Base-by-base conservation (phyloP, 2,113 vertebrate genomes). In the Pelobates fuscus region DNA sequence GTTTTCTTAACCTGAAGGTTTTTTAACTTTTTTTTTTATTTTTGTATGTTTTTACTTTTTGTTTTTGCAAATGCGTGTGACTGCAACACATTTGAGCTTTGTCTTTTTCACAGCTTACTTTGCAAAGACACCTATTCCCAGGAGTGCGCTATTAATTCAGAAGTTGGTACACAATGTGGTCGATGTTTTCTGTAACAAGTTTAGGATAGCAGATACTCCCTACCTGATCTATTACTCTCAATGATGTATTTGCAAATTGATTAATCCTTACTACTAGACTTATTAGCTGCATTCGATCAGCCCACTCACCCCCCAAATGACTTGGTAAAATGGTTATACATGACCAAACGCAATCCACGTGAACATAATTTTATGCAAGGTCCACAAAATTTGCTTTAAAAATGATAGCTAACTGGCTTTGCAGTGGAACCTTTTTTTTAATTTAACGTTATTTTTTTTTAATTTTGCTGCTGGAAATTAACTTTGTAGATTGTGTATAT, bases 221-320 rank as follows among this genome's bases (percentile, higher is more conserved):
- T 94, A 97, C 93, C 94, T 95, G 94, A 91, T 91, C 93, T 92
- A 92, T 96, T 94, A 92, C 90, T 95, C 95, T 94, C 91, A 93
- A 92, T 96, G 95, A 98, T 96, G 93, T 93, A 98, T 96, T 96
- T 95, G 92, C 89, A 89, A 93, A 97, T 96, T 96, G 95, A 98
- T 97, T 97, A 93, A 92, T 94, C 94, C 93, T 95, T 95, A 93
- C 91, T 91, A 93, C 93, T 89, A 92, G 92, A 94, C 91, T 93
- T 94, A 97, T 95, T 95, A 94, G 92, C 91, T 87, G 90, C 92
- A 93, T 92, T 93, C 92, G 93, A 87, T 92, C 89, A 93, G 86
- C 32, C 84, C 78, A 73, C 84, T 88, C 84, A 86, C 85, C 84
- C 78, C 84, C 44, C 15, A 84, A 82, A 84, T 88, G 87, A 86